Evolutionary conservation across 2,113 vertebrate genomes (phyloP).

Genomic region (Gorsachius goisagi): DNA sequence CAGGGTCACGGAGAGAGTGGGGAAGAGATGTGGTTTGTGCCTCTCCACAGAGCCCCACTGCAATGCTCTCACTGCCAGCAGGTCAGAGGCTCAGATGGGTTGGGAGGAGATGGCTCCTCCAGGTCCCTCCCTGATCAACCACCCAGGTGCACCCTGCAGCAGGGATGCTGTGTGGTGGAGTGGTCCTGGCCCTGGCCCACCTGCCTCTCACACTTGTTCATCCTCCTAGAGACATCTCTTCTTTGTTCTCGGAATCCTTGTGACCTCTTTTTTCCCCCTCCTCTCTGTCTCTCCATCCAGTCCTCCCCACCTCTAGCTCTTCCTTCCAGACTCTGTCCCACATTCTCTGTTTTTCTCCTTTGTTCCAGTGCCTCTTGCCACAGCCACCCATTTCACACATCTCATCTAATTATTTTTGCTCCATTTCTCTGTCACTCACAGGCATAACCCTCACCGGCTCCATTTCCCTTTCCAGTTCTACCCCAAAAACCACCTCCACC

Average conservation of each 20-base stretch:
- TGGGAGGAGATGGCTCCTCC: not conserved
- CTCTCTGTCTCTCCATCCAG: not conserved
- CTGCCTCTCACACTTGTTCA: not conserved
- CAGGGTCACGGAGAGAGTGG: not conserved
- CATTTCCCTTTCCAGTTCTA: not conserved
- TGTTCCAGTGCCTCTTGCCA: not conserved
- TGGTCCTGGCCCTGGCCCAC: not conserved
- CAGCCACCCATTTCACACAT: not conserved
- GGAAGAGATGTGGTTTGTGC: not conserved
- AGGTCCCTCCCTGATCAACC: not conserved
- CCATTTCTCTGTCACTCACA: not conserved
- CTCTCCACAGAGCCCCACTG: not conserved
- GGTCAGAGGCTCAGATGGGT: not conserved
- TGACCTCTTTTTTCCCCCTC: not conserved
- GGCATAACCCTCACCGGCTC: not conserved
- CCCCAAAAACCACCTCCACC: not conserved
- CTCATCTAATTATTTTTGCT: not conserved
- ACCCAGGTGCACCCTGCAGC: not conserved
- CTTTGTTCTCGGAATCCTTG: not conserved
- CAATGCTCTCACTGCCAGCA: not conserved
- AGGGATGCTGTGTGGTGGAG: not conserved
- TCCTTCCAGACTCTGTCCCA: not conserved
- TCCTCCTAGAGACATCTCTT: not conserved
- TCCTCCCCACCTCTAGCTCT: not conserved
- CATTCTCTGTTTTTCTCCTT: not conserved